These are phyloP conservation scores for Corythornis madagascariensis DNA, from an alignment of 2,113 vertebrate genomes.

Conservation along the genomic window DNA sequence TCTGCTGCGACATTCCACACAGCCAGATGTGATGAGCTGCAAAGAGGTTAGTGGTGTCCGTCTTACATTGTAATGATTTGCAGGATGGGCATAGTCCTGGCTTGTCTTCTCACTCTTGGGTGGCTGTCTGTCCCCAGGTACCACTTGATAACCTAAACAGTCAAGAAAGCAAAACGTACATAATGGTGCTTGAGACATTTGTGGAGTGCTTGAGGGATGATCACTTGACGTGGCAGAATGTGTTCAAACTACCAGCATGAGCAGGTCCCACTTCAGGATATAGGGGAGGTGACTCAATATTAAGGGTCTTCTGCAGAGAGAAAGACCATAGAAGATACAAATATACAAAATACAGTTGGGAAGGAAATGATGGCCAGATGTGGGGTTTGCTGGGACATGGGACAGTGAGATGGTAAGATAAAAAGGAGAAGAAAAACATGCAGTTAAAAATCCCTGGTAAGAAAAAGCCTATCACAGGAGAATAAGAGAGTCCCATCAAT, in stretches of 20 bases:
- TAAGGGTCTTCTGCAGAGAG: neutral
- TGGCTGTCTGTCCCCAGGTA: neutral
- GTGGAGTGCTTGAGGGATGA: neutral
- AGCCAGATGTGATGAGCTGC: neutral
- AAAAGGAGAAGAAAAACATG: neutral
- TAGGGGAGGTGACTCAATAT: neutral
- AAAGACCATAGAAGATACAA: neutral
- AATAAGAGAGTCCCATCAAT: neutral
- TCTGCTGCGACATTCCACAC: neutral
- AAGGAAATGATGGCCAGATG: neutral
- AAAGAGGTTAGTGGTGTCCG: neutral
- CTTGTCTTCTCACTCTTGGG: neutral
- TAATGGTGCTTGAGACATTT: fast-evolving
- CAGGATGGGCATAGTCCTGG: neutral
- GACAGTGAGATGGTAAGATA: neutral
- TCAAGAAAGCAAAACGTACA: neutral
- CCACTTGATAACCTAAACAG: neutral
- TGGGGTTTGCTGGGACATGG: neutral
- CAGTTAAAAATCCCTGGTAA: neutral
- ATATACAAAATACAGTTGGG: neutral
- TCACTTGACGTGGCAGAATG: neutral
- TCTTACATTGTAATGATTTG: neutral
- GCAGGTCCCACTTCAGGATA: neutral
- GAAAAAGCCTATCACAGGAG: neutral
- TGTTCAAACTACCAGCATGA: neutral